phyloP scores from a whole-genome alignment of 2,113 vertebrate species.

The Notechis scutatus region DNA sequence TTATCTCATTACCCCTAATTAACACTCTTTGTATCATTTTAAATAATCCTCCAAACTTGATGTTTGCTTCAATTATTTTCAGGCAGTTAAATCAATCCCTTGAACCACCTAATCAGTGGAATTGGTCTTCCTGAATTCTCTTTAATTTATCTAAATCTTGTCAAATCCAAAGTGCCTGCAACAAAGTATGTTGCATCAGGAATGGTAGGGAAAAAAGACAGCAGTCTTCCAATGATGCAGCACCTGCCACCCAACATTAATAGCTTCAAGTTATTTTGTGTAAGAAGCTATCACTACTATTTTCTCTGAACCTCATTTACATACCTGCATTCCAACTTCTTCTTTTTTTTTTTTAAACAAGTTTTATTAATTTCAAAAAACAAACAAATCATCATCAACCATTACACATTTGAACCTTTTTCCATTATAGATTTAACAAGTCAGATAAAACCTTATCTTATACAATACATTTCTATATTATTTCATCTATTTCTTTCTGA shows the following conservation, averaged over 20 bases:
- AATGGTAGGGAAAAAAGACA: not conserved
- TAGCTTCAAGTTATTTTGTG: not conserved
- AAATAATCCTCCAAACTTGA: constrained; percentile 32
- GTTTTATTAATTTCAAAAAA: no score
- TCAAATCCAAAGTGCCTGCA: constrained; percentile 22
- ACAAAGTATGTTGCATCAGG: not conserved
- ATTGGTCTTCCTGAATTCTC: constrained; percentile 5
- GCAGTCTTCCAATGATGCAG: not conserved
- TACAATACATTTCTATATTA: no score
- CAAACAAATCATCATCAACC: no score
- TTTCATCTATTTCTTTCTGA: no score
- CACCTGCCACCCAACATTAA: accelerated
- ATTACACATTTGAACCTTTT: no score
- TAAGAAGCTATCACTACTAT: not conserved
- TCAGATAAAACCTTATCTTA: no score
- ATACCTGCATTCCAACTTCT: not conserved
- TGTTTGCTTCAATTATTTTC: constrained; percentile 36
- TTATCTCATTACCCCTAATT: constrained; percentile 44
- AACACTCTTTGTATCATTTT: constrained; percentile 41
- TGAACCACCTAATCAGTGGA: not conserved
- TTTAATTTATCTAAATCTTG: constrained; percentile 38
- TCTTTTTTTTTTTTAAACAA: no score
- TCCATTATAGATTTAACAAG: no score
- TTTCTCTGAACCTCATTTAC: not conserved
- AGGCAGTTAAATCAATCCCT: constrained; percentile 24